phyloP scores from a whole-genome alignment of 1,140 invertebrate species.

The Plutomurus gul region DNA sequence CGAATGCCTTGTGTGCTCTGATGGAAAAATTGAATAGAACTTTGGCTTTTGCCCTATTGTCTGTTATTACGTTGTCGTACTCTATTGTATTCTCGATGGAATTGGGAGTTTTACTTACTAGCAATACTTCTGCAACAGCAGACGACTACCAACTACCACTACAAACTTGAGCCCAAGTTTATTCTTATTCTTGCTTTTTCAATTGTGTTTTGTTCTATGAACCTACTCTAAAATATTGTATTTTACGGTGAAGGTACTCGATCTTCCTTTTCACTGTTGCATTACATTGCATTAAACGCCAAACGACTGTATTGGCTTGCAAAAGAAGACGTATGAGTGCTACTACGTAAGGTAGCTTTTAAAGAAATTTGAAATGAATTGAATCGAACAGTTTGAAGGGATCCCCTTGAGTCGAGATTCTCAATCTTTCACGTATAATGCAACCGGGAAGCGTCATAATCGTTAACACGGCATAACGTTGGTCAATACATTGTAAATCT shows the following conservation, averaged over 20 bases:
- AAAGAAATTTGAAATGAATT: background rate
- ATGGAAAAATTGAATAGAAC: constrained; percentile 20
- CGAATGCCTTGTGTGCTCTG: constrained; percentile 16
- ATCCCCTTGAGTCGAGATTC: background rate
- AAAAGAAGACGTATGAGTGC: background rate
- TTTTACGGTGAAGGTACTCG: background rate
- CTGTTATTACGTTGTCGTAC: background rate
- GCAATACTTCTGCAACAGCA: too few species aligned
- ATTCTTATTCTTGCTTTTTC: too few species aligned
- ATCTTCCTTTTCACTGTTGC: background rate
- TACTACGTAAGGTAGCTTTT: background rate
- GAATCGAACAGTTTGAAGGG: constrained; percentile 17
- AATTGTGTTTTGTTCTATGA: too few species aligned
- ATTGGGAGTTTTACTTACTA: background rate
- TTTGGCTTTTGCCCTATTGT: constrained; percentile 19
- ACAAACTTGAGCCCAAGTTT: too few species aligned
- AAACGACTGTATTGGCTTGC: too few species aligned
- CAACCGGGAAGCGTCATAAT: background rate
- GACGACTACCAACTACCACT: too few species aligned
- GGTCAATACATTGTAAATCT: background rate
- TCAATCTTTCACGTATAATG: background rate
- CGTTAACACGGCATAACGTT: background rate
- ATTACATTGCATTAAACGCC: background rate
- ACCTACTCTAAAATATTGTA: too few species aligned
- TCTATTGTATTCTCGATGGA: background rate